Base-by-base conservation (phyloP, 2,113 vertebrate species). In the Proterorhinus semilunaris region DNA sequence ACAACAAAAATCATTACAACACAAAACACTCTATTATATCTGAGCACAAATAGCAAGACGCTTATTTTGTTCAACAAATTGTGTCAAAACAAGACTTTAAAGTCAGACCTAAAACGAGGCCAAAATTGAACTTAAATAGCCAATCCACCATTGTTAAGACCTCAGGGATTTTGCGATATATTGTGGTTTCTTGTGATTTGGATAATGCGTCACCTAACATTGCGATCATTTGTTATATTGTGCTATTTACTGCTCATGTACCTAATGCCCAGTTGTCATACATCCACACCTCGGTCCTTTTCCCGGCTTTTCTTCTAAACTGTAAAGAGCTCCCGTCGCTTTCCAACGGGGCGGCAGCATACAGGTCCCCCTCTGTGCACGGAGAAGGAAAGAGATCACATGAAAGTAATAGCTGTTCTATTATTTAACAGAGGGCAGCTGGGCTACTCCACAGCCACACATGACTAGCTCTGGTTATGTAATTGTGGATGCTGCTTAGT, bases 331-430 rank as follows among this genome's bases (percentile, higher is more conserved):
- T 85, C 58, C 91, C 92, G 17, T 91, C 88, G 0, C 2, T 13
- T 54, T 86, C 79, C 62, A 91, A 69, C 48, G 93, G 88, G 0
- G 91, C 91, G 13, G 87, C 92, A 21, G 90, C 80, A 51, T 94
- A 94, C 0, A 93, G 65, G 43, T 93, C 90, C n/a, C 76, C 89
- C 53, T 92, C 93, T 94, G 65, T 55, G 80, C 66, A 76, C 27
- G 76, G 27, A 13, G 9, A 10, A 17, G 71, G 0, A 54, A n/a
- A 64, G 5, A 74, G 11, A 61, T 71, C 46, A 71, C 11, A 65
- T 49, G 13, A 69, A 65, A 63, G 48, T 0, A 0, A 66, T 17
- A 49, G 8, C 52, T 42, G 6, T 15, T 81, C 0, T 50, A 78
- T 79, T 64, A 81, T 76, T 63, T 42, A 50, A 69, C 62, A 71